Evolutionary conservation across 1,140 invertebrate genomes (phyloP).

Genomic region (Ostrea denselamellosa): DNA sequence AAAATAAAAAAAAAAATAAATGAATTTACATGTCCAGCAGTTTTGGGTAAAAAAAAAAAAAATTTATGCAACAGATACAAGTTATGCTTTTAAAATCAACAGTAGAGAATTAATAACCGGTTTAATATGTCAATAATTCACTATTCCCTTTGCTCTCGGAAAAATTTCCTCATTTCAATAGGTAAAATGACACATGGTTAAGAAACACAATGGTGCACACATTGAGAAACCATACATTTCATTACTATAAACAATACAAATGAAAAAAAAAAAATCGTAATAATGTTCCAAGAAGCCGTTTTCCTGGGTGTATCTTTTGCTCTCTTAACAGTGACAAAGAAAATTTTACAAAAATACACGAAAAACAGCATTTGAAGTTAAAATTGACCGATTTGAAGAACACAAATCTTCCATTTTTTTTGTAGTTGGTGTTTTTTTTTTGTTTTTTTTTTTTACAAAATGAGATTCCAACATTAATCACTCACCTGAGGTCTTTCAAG

Average conservation of each 20-base stretch:
- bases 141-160: not conserved
- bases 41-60: not conserved
- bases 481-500: not conserved
- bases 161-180: not conserved
- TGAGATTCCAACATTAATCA: not conserved
- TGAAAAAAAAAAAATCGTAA: not conserved
- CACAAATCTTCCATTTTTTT: not conserved
- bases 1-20: too few relatives aligned
- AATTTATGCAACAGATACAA: not conserved
- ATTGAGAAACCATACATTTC: not conserved
- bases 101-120: conserved; percentile 14
- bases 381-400: not conserved
- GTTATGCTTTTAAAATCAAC: not conserved
- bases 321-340: not conserved
- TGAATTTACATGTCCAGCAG: conserved; percentile 16
- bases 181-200: not conserved
- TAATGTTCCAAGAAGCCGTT: not conserved
- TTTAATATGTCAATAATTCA: not conserved
- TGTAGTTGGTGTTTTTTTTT: too few relatives aligned
- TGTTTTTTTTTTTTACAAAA: not conserved
- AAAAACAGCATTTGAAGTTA: not conserved
- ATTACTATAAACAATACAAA: not conserved
- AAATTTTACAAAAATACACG: not conserved
- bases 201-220: not conserved
- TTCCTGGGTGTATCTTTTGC: not conserved